Evolutionary conservation across 2,113 vertebrate genomes (phyloP).

Genomic region (Muntiacus muntjak): DNA sequence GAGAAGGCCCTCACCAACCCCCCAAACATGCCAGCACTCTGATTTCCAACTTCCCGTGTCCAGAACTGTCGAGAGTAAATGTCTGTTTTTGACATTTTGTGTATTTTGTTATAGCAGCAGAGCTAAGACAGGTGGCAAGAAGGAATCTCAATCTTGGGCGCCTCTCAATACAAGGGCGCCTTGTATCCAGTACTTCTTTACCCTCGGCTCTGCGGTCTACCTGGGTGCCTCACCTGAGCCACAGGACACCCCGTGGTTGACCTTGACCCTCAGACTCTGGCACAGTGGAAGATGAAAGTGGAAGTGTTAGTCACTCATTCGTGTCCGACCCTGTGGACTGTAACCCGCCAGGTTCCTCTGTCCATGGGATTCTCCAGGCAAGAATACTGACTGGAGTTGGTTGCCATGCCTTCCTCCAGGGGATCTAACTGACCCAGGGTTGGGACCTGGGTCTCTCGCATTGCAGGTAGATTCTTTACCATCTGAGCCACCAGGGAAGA

Average conservation of each 20-base stretch:
- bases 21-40: not conserved
- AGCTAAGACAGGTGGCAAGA: not conserved
- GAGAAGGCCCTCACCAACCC: not conserved
- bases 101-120: not conserved
- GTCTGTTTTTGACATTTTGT: not conserved
- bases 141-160: accelerated
- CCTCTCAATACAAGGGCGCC: too few species aligned
- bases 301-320: not conserved
- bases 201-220: accelerated
- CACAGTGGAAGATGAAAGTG: accelerated
- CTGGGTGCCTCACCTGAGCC: not conserved
- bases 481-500: not conserved
- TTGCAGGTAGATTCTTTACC: not conserved
- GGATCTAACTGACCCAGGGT: not conserved
- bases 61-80: not conserved
- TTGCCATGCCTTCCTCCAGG: not conserved
- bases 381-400: not conserved
- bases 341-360: not conserved
- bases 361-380: not conserved
- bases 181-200: accelerated
- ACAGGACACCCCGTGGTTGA: accelerated
- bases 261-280: not conserved
- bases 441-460: not conserved
- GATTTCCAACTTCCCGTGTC: not conserved
- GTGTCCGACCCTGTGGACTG: not conserved